Evolutionary conservation across 2,888 invertebrate species (phyloP).

Genomic region (Catocala nupta): DNA sequence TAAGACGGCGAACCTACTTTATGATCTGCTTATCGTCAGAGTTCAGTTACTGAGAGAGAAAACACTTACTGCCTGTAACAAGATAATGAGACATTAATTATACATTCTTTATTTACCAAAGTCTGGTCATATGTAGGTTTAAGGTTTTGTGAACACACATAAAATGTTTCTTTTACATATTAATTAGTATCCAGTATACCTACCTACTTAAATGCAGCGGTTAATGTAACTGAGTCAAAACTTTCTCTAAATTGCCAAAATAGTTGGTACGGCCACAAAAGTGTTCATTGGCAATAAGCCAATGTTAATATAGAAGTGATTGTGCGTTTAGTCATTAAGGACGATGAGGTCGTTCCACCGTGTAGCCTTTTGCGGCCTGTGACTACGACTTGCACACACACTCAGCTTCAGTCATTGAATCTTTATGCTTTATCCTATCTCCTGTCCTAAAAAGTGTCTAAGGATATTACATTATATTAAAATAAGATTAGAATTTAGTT

Average conservation of each 20-base stretch:
- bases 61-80: no score
- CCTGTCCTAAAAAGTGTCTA: no score
- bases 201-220: slow-evolving; percentile 10
- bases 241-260: slow-evolving; percentile 45
- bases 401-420: no score
- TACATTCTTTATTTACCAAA: no score
- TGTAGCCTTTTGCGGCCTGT: slow-evolving; percentile 47
- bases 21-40: no score
- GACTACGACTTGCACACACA: slow-evolving; percentile 26
- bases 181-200: not conserved
- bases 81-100: no score
- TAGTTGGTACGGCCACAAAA: slow-evolving; percentile 46
- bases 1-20: no score
- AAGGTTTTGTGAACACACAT: not conserved
- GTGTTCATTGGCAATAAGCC: slow-evolving; percentile 55
- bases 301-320: slow-evolving; percentile 51
- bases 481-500: no score
- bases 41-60: no score
- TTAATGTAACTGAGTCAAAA: slow-evolving; percentile 27
- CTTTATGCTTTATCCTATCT: no score
- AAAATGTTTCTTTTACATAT: not conserved
- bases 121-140: no score
- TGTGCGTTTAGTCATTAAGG: slow-evolving; percentile 51
- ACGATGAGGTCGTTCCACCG: slow-evolving; percentile 52
- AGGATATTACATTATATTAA: no score